Base-by-base conservation (phyloP, 2,888 invertebrate genomes). In the Rhamnusium bicolor region DNA sequence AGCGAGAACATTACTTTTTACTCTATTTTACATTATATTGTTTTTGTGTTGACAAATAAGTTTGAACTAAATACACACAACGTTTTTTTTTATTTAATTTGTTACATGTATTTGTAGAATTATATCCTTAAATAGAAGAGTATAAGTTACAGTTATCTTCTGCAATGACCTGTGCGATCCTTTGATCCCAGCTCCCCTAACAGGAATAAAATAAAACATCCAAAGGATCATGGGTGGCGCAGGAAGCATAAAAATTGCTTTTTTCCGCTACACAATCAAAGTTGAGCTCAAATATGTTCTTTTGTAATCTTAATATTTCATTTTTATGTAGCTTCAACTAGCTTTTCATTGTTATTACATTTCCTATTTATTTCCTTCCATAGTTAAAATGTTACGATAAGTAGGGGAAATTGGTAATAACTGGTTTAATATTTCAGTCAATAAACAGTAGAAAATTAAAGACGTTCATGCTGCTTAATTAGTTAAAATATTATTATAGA, bases 231-330 rank as follows among this genome's bases (percentile, higher is more conserved):
- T 53, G 60, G 69, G 46, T 63, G 54, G 67, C 67, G 32, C 84
- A 81, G 78, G 80, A 80, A 84, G 86, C 85, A 86, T 86, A 84
- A 86, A 86, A 86, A 86, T 86, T 83, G 86, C 86, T 85, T 83
- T 84, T 85, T 85, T 85, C 84, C 72, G 80, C 79, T 75, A 73
- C 72, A 79, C 74, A 80, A 79, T 81, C 85, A 85, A 85, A 85
- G 56, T 67, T 67, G 67, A 67, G 67, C 67, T 18, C 54, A 19
- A 56, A 67, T 67, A 67, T 67, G 67, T 46, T 32, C 67, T 53
- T 56, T 21, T 67, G 56, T 67, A 67, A 67, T 67, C 67, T 67
- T 67, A 67, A 67, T 67, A 67, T 67, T 67, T 67, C 56, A 67
- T 54, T 67, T 66, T 67, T 67, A 67, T 56, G 67, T 54, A 12